Evolutionary conservation across 1,140 invertebrate genomes (phyloP), one percentile per base, ranked within the genome.

Genomic region (Psix sp.): DNA sequence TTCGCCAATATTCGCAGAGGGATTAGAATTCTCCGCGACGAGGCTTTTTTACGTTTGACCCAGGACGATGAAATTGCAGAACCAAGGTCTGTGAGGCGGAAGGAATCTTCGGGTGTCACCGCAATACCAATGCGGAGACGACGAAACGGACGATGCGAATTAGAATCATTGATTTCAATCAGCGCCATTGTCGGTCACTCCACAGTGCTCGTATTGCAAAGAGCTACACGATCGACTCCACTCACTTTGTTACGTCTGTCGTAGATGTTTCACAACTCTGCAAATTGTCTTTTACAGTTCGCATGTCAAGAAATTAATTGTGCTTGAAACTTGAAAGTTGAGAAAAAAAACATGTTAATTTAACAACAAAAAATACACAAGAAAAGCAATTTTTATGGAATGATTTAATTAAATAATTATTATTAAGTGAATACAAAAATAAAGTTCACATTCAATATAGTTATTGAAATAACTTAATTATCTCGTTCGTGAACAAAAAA

Each of bases 111-210:
- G 78, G 82, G 82, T 85, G 84, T 84, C 77, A 74, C 62, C 65
- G 76, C 78, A 77, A 78, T 77, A 78, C 77, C 77, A 84, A 80
- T 80, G 70, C 56, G 57, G 36, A 74, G 73, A 74, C 63, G 71
- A 66, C 46, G 48, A 75, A 79, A 74, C 78, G 70, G 73, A 82
- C 76, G 76, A 79, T 65, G 77, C 78, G 76, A 79, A 78, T 80
- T 79, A 78, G 77, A 81, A 84, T 82, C 78, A 82, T 81, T 80
- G 84, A 77, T 84, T 82, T 84, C 84, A 84, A 85, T 86, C 83
- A 86, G 84, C 81, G 71, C 80, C 80, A 86, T 85, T 85, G 84
- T 85, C 77, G 80, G 80, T 80, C 79, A 77, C 63, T 77, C 68
- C 59, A 77, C 74, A 49, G 52, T 7, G 51, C 45, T 51, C 35